These are phyloP conservation scores for Cerastis rubricosa DNA, from an alignment of 2,888 invertebrate species.

Conservation along the genomic window DNA sequence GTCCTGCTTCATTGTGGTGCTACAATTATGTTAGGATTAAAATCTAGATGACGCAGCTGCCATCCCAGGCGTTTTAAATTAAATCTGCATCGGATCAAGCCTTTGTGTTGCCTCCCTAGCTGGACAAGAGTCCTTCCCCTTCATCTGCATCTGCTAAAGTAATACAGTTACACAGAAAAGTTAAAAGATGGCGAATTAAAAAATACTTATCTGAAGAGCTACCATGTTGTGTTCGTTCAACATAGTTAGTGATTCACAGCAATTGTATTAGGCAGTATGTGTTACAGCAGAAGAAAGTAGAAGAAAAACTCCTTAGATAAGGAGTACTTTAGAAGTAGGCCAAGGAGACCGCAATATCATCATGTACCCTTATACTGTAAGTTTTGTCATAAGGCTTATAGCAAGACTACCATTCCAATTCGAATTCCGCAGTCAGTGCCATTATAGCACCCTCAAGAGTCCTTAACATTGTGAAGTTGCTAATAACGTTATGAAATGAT, in stretches of 20 bases:
- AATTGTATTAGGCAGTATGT: background rate
- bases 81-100: background rate
- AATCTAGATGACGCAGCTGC: slow-evolving; percentile 15
- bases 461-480: no score
- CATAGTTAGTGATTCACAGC: background rate
- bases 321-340: background rate
- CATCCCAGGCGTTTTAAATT: background rate
- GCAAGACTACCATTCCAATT: background rate
- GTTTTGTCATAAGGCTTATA: background rate
- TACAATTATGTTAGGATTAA: slow-evolving; percentile 13
- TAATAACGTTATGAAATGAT: no score
- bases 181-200: background rate
- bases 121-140: background rate
- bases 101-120: background rate
- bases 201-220: background rate
- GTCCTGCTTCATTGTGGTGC: background rate
- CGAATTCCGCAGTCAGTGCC: background rate
- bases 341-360: background rate
- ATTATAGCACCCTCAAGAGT: no score
- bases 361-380: background rate
- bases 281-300: background rate
- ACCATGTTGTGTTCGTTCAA: background rate
- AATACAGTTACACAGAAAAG: background rate
- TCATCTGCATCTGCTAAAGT: background rate
- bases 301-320: no score